Evolutionary conservation across 35 echinoderm and acorn worm species (phyloP).

Genomic region (Lytechinus variegatus): DNA sequence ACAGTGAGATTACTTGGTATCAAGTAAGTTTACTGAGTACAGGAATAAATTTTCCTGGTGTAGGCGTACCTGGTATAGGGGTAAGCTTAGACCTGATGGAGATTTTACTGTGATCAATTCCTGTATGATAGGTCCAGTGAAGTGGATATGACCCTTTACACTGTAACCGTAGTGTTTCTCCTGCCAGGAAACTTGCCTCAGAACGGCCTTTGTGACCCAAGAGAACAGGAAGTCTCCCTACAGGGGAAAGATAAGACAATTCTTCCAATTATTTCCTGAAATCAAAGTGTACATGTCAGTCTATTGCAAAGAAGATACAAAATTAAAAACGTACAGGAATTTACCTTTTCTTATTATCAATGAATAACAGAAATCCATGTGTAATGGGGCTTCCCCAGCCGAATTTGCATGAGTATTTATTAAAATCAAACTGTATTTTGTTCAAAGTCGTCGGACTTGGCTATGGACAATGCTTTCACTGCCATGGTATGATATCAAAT

Average conservation of each 20-base stretch:
- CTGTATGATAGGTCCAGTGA: not conserved
- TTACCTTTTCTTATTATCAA: too few species aligned
- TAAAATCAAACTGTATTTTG: too few species aligned
- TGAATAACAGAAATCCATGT: too few species aligned
- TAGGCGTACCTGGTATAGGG: not conserved
- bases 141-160: conserved; percentile 8
- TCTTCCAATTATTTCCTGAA: not conserved
- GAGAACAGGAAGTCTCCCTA: not conserved
- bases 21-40: too few species aligned
- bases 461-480: too few species aligned
- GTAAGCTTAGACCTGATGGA: not conserved
- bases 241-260: not conserved
- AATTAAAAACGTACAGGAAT: too few species aligned
- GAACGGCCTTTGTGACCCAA: not conserved
- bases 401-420: too few species aligned
- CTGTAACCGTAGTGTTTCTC: not conserved
- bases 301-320: not conserved
- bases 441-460: too few species aligned
- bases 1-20: too few species aligned
- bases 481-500: too few species aligned
- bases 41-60: too few species aligned
- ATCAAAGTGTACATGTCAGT: not conserved
- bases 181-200: not conserved
- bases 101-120: not conserved
- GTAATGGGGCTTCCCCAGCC: too few species aligned